Evolutionary conservation across 2,888 invertebrate species (phyloP).

Genomic region (Tridacna gigas): DNA sequence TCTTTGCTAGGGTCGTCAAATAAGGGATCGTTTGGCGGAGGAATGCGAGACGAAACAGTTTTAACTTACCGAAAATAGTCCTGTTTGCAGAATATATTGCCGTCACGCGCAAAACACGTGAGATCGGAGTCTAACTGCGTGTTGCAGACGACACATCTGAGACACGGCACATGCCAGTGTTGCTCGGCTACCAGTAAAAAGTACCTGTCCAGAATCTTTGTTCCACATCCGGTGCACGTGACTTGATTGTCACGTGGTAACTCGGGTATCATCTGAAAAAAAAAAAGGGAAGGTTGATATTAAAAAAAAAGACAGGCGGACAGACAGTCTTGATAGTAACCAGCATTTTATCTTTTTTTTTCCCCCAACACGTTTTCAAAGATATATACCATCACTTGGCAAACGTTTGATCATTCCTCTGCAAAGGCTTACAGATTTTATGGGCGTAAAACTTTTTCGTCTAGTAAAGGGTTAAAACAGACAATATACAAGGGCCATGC

Average conservation of each 20-base stretch:
- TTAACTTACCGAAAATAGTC: conserved; percentile 95
- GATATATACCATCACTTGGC: too few relatives aligned
- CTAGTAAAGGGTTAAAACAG: too few relatives aligned
- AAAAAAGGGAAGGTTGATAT: not conserved
- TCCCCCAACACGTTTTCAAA: not conserved
- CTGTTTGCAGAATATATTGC: conserved; percentile 97
- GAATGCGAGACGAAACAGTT: not conserved
- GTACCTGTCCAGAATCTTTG: conserved; percentile 92
- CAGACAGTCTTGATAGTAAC: not conserved
- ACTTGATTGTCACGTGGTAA: conserved; percentile 21
- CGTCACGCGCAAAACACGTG: conserved; percentile 96
- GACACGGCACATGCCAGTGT: conserved; percentile 96
- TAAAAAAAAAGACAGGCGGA: not conserved
- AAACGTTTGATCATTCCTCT: too few relatives aligned
- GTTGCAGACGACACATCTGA: conserved; percentile 94
- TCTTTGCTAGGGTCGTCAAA: too few relatives aligned
- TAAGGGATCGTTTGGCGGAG: not conserved
- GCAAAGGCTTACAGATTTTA: too few relatives aligned
- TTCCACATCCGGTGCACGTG: conserved; percentile 94
- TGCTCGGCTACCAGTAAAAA: conserved; percentile 96
- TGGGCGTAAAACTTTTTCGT: too few relatives aligned
- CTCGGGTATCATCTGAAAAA: conserved; percentile 70
- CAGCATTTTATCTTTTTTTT: conserved; percentile 6
- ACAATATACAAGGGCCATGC: too few relatives aligned
- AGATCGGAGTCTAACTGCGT: conserved; percentile 95